Evolutionary conservation across 2,113 vertebrate species (phyloP).

Genomic region (Petaurus breviceps): DNA sequence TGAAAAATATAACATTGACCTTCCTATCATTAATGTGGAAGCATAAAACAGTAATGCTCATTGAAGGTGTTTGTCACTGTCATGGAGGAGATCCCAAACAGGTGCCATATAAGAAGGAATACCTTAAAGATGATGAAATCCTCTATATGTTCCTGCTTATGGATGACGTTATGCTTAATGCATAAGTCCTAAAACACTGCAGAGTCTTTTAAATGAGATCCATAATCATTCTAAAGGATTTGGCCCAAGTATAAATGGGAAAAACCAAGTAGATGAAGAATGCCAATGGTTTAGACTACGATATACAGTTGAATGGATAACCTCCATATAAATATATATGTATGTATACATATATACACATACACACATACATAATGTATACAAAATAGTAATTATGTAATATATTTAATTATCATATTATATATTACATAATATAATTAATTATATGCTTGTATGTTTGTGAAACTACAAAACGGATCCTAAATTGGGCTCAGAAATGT

Average conservation of each 20-base stretch:
- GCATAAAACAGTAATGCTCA: neutral
- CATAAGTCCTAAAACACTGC: neutral
- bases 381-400: too few species aligned
- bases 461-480: too few species aligned
- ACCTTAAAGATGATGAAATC: too few species aligned
- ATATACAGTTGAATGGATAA: neutral
- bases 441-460: too few species aligned
- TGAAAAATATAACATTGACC: neutral
- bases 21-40: neutral
- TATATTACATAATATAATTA: too few species aligned
- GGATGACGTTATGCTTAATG: neutral
- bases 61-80: neutral
- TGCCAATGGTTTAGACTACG: neutral
- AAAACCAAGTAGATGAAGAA: neutral
- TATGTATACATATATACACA: too few species aligned
- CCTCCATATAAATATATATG: neutral
- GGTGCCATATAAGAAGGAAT: neutral
- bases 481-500: too few species aligned
- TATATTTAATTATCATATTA: too few species aligned
- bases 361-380: too few species aligned
- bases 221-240: neutral
- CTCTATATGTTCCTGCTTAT: neutral
- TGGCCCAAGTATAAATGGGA: neutral
- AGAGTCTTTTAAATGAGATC: neutral
- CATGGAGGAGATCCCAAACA: neutral